Evolutionary conservation across 2,797 vertebrate species (phyloP), one percentile per base, ranked within the genome.

Genomic region (Eulemur mongoz): DNA sequence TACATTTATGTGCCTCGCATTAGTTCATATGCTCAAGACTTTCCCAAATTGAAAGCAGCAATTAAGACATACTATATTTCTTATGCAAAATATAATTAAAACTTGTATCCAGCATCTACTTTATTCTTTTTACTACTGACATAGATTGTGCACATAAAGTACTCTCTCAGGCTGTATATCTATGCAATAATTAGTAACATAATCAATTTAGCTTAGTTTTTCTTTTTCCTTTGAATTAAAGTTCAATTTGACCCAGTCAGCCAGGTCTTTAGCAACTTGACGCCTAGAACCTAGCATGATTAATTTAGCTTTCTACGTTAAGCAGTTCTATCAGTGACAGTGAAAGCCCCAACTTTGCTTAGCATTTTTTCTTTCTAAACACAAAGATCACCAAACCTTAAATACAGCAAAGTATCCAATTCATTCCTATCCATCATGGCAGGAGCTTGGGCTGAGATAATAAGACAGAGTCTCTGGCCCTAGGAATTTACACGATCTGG

Each of bases 11-110:
- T 67, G 82, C 63, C 88, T 27, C 3, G 96, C 88, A 25, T 0
- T 75, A n/a, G 91, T 76, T n/a, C 69, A 30, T 18, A 32, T 61
- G 52, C 94, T 75, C 79, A 82, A 95, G 87, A 83, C 89, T 13
- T 0, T 63, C 76, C 82, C 87, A 27, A 12, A 30, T 35, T 78
- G 95, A 13, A 7, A 23, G 17, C 27, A 40, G 43, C 17, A 89
- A 50, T 1, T 0, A 0, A 45, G 89, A 69, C 69, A 10, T 75
- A 43, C 18, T 38, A 81, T 52, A 54, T 81, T 91, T 86, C 95
- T 76, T n/a, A 9, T 0, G 65, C 54, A 48, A 65, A 90, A 86
- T 4, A 48, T 50, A 38, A 32, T 45, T 0, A 22, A 15, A 79
- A 59, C 67, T 72, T 52, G 67, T 70, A 13, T 0, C 67, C 89